A percentile compares a stretch with the other conserved stretches of the same genome.
Conservation (phyloP, 1,140 invertebrate genomes). For the Penaeus vannamei region DNA sequence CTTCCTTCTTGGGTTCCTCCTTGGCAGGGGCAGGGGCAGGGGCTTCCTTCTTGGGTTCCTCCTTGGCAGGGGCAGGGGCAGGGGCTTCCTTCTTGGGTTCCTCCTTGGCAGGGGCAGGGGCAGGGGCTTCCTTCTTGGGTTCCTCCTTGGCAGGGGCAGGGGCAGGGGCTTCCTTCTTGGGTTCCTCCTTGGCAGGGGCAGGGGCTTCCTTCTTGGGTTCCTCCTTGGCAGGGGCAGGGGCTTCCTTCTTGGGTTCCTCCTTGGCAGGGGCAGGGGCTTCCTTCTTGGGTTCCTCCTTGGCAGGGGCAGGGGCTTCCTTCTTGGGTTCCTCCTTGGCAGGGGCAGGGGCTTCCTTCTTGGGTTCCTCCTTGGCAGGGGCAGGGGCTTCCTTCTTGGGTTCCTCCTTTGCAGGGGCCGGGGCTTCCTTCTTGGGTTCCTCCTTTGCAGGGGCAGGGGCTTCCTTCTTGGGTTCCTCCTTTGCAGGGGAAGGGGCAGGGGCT, state of each 20-base stretch:
- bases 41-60: too few species aligned
- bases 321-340: background rate
- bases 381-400: background rate
- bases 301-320: background rate
- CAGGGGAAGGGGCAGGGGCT: constrained; percentile 1
- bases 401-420: background rate
- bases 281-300: background rate
- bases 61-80: too few species aligned
- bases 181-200: too few species aligned
- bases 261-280: constrained; percentile 16
- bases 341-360: background rate
- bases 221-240: background rate
- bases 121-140: background rate
- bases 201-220: background rate
- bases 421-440: background rate
- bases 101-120: too few species aligned
- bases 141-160: background rate
- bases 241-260: background rate
- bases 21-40: too few species aligned
- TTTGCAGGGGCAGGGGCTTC: background rate
- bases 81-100: too few species aligned
- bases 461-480: background rate
- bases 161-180: background rate
- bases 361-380: background rate
- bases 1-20: background rate